phyloP scores from a whole-genome alignment of 2,888 invertebrate genomes.

The Pandemis corylana region DNA sequence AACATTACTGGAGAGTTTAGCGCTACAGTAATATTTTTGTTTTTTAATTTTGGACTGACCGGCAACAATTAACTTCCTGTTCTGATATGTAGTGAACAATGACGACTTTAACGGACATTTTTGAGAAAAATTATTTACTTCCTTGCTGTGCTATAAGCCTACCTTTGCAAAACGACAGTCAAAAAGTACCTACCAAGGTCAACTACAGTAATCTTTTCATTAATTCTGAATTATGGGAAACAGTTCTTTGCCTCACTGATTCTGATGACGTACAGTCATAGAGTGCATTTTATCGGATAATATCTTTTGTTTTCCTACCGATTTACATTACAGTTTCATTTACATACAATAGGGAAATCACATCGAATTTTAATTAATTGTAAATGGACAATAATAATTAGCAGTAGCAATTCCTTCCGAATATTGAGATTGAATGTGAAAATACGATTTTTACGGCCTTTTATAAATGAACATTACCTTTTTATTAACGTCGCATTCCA shows the following conservation, averaged over 20 bases:
- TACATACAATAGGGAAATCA: not conserved
- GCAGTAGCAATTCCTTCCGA: not conserved
- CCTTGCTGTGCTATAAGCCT: too few species aligned
- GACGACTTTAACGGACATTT: too few species aligned
- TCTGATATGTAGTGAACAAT: too few species aligned
- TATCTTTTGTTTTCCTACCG: slow-evolving; percentile 7
- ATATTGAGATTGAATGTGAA: not conserved
- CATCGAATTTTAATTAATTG: slow-evolving; percentile 12
- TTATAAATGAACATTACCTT: not conserved
- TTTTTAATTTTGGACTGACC: too few species aligned
- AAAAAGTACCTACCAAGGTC: too few species aligned
- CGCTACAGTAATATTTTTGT: too few species aligned
- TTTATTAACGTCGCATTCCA: not conserved
- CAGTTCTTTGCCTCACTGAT: too few species aligned
- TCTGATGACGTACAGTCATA: slow-evolving; percentile 5
- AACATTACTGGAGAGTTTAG: too few species aligned
- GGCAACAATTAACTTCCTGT: too few species aligned
- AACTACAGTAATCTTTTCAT: too few species aligned
- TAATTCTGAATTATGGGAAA: not conserved
- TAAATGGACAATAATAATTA: not conserved
- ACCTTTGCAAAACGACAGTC: too few species aligned
- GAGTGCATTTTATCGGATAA: slow-evolving; percentile 18
- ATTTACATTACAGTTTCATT: slow-evolving; percentile 1
- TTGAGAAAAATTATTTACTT: too few species aligned
- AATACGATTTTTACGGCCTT: not conserved